Conservation (phyloP, 2,888 invertebrate genomes). For the Bellardia bayeri region DNA sequence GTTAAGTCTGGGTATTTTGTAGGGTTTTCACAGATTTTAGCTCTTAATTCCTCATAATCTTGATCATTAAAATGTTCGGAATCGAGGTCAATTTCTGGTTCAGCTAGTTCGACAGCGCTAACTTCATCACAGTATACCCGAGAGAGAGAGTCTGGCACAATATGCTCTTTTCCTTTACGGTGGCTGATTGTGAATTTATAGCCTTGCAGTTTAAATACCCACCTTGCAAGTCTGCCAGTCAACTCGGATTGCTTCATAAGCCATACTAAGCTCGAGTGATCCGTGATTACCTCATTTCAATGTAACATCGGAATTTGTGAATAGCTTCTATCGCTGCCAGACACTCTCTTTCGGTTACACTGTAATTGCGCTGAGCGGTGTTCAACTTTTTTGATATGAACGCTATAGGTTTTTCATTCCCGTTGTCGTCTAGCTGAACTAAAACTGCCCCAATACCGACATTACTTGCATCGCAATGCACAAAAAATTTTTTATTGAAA, state of each 20-base stretch:
- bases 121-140: constrained; percentile 1
- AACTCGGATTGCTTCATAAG: constrained; percentile 9
- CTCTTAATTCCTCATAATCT: neutral
- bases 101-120: neutral
- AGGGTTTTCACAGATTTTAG: neutral
- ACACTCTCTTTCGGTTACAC: no score
- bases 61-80: constrained; percentile 14
- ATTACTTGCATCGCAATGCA: neutral
- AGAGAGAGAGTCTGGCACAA: constrained; percentile 45
- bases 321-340: neutral
- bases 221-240: constrained; percentile 6
- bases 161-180: constrained; percentile 72
- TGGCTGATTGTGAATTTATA: constrained; percentile 72
- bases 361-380: no score
- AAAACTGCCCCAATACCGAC: neutral
- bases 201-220: constrained; percentile 21
- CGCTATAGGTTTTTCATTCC: no score
- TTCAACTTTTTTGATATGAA: no score
- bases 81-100: constrained; percentile 25
- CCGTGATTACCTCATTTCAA: neutral
- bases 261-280: neutral
- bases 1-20: constrained; percentile 16
- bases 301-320: neutral
- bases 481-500: neutral
- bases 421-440: no score